Evolutionary conservation across 2,888 invertebrate species (phyloP).

Genomic region (Dicyrtomina minuta): DNA sequence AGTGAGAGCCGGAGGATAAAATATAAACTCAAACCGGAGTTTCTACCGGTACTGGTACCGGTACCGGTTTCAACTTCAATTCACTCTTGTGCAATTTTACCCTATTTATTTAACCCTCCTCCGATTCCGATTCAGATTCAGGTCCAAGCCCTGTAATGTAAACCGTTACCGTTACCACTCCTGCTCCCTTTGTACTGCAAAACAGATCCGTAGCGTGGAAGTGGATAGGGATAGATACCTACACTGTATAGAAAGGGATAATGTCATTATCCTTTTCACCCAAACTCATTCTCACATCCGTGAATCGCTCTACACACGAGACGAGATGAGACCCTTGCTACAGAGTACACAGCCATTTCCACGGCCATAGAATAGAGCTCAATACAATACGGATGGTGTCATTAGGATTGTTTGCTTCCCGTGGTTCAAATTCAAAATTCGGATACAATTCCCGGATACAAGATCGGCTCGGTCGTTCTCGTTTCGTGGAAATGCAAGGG

Average conservation of each 20-base stretch:
- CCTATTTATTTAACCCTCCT: too few species aligned
- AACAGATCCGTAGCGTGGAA: too few species aligned
- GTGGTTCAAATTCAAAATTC: conserved; percentile 29
- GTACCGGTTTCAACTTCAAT: conserved; percentile 21
- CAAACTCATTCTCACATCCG: conserved; percentile 33
- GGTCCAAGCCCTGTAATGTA: conserved; percentile 28
- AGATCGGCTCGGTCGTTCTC: conserved; percentile 19
- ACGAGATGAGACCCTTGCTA: too few species aligned
- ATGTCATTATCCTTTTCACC: conserved; percentile 37
- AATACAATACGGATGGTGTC: conserved; percentile 47
- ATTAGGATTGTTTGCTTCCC: conserved; percentile 48
- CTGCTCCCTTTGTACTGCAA: too few species aligned
- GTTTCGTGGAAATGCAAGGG: background rate
- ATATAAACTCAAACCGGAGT: background rate
- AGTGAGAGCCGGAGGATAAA: background rate
- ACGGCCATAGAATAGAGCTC: background rate
- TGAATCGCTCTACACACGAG: conserved; percentile 13
- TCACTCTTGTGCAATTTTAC: conserved; percentile 41
- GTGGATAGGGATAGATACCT: too few species aligned
- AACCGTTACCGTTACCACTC: too few species aligned
- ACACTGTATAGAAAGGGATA: conserved; percentile 16
- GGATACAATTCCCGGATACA: background rate
- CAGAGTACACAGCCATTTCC: too few species aligned
- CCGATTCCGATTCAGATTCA: too few species aligned
- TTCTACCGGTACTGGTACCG: too few species aligned